Base-by-base conservation (phyloP, 2,797 vertebrate species). In the Lateolabrax maculatus region DNA sequence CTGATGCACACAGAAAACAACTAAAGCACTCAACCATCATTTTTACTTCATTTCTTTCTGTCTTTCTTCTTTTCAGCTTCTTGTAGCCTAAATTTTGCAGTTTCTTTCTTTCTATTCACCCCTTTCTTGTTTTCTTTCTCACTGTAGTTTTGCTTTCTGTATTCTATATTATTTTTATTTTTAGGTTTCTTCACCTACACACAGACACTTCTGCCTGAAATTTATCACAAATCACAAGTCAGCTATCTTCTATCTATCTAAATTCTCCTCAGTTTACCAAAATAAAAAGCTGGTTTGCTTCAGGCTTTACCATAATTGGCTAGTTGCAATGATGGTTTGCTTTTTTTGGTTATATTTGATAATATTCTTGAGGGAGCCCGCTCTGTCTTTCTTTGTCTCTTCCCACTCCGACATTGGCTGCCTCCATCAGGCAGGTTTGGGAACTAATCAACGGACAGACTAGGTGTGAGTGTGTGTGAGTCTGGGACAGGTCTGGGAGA, bases 361-460 rank as follows among this genome's bases (percentile, higher is more conserved):
- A 5, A 25, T 34, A 48, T 57, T 37, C 29, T 51, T 18, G 5
- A 46, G n/a, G n/a, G 21, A 21, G 15, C 43, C 5, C 0, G 0
- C 10, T 41, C 23, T 6, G 27, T 53, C 34, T 57, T 7, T 7
- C 7, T 72, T 74, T 57, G 34, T 71, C 49, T 31, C 39, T 9
- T 57, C 57, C 34, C 71, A 43, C 53, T 63, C 65, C 71, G 37
- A 53, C n/a, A 6, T 16, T 57, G 23, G 68, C 77, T 75, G 90
- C 86, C 90, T 72, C 85, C 90, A 46, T 58, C 76, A 88, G 91
- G 87, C 83, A 4, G 44, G 2, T 75, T 31, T 25, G 29, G 55
- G 84, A 85, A 85, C 71, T 79, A 61, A 74, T 81, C 69, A 41
- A 27, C 18, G 18, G 71, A 63, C 53, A 60, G 36, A 61, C 36